Base-by-base conservation (phyloP, 1,140 invertebrate genomes). In the Trachymyrmex cornetzi region DNA sequence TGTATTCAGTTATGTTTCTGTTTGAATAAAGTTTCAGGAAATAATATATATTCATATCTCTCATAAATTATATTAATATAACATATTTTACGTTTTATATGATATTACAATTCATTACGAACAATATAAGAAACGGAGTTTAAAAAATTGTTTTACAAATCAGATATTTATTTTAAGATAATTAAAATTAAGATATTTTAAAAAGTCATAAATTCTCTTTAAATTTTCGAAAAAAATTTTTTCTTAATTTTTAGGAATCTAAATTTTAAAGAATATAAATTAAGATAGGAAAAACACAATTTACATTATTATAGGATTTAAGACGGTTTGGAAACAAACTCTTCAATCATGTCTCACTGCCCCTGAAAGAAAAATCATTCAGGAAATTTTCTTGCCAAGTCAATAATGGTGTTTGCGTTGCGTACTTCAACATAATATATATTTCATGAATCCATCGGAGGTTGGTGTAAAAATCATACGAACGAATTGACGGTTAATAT, bases 381-480 rank as follows among this genome's bases (percentile, higher is more conserved):
- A 27, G 11, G 6, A 71, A 59, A 50, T 75, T 34, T 63, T 50
- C 59, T 80, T 38, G 19, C 6, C n/a, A 19, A 38, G 14, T 55
- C 48, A 55, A 71, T 81, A 55, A 44, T 11, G 53, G 53, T 57
- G 64, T 57, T 81, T 69, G 64, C 19, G 14, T 4, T 16, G 38
- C 38, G 22, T 24, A 61, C 53, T 30, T 61, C 6, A 48, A 57
- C 34, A 1, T 50, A 48, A 63, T 48, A 74, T 61, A 61, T 22
- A 30, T 75, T 84, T 75, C 55, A 74, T 59, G 19, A 59, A 14
- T 63, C 50, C 5, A 50, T 72, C 61, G 22, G 0, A 24, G 55
- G 24, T 80, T 44, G 24, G 0, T 24, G 27, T 74, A 72, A 82
- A 81, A 84, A 84, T 84, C 44, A 30, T 61, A 50, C 38, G 12